Percentiles rank a stretch among this genome's conserved stretches.
Conservation (phyloP, 1,140 invertebrate genomes). For the Hylyphantes graminicola region DNA sequence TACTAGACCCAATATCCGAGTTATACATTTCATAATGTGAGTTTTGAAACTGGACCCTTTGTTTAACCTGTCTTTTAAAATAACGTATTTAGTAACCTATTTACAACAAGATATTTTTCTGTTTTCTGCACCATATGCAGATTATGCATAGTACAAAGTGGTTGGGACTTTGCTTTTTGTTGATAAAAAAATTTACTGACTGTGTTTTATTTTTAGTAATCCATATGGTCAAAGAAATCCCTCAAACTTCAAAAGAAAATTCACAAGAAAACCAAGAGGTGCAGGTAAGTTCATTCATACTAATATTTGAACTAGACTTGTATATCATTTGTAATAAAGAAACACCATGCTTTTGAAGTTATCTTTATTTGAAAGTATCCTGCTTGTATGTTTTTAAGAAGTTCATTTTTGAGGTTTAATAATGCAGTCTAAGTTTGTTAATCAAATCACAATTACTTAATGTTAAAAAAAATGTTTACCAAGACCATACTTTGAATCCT, state of each 20-base stretch:
- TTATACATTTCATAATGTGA: too few relatives aligned
- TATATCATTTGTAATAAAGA: neutral
- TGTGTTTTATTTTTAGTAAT: neutral
- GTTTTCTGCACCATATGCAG: too few relatives aligned
- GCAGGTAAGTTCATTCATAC: neutral
- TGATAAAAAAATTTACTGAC: too few relatives aligned
- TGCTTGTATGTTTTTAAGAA: neutral
- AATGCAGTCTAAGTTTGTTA: neutral
- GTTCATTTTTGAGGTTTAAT: neutral
- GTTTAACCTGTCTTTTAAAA: too few relatives aligned
- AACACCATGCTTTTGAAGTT: neutral
- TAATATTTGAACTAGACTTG: neutral
- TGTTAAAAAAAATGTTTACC: neutral
- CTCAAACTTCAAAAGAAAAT: constrained; percentile 1
- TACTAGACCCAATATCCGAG: too few relatives aligned
- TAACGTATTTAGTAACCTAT: too few relatives aligned
- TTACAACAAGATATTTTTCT: too few relatives aligned
- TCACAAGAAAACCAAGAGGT: constrained; percentile 13
- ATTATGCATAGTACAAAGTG: too few relatives aligned
- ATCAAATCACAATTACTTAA: neutral
- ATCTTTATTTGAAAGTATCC: neutral
- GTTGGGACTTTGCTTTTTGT: too few relatives aligned
- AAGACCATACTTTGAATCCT: too few relatives aligned
- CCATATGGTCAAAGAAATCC: constrained; percentile 12
- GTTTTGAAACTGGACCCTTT: too few relatives aligned